Percentiles rank a stretch among this genome's conserved stretches.
phyloP scores from a whole-genome alignment of 2,888 invertebrate genomes.

The Lasius platythorax region DNA sequence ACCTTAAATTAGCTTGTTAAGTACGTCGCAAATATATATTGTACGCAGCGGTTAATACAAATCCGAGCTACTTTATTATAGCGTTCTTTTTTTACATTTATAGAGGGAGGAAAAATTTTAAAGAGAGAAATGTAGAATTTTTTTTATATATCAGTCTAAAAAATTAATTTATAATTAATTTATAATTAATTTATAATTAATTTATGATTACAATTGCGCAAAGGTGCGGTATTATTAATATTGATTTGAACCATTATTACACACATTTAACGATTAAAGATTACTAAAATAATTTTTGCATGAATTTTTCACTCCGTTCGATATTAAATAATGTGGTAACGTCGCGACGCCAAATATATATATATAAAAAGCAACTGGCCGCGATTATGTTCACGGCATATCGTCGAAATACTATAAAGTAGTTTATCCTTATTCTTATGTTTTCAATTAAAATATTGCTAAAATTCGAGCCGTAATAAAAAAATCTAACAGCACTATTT shows the following conservation, averaged over 20 bases:
- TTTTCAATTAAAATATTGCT: no score
- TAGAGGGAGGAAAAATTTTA: neutral
- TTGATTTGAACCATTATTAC: neutral
- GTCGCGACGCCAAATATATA: no score
- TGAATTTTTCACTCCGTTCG: neutral
- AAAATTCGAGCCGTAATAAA: no score
- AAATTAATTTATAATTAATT: neutral
- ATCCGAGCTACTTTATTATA: neutral
- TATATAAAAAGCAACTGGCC: no score
- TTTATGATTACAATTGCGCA: neutral
- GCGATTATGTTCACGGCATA: no score
- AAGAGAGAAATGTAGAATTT: neutral
- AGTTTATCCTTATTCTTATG: no score
- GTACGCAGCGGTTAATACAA: neutral
- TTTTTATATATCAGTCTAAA: neutral
- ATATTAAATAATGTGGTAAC: no score
- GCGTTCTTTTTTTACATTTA: neutral
- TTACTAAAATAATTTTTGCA: neutral
- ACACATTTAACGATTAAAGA: neutral
- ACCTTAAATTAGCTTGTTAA: neutral
- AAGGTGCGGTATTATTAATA: neutral
- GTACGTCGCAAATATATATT: neutral
- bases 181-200: neutral
- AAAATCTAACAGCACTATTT: no score
- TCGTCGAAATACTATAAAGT: no score